Conservation (phyloP, 2,797 vertebrate species). For the Trachops cirrhosus region DNA sequence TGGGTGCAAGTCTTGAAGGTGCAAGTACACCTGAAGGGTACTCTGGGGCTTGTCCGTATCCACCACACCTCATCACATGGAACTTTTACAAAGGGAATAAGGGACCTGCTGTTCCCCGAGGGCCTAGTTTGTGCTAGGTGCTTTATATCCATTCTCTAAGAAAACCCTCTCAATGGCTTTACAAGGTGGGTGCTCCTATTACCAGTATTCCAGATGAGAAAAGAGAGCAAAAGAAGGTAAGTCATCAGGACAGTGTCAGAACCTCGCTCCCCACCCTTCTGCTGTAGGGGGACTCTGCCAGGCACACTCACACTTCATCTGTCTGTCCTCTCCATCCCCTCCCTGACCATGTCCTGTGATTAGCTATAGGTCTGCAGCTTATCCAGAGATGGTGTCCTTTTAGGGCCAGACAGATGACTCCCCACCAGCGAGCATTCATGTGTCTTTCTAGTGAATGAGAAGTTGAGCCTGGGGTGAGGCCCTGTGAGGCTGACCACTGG, state of each 20-base stretch:
- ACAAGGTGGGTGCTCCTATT: too few relatives aligned
- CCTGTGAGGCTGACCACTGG: rapidly evolving
- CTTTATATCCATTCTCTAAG: not conserved
- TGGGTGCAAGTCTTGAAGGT: not conserved
- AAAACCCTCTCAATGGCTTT: not conserved
- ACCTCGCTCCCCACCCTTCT: not conserved
- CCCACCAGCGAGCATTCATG: not conserved
- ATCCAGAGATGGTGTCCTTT: not conserved
- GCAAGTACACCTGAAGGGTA: not conserved
- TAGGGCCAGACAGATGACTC: not conserved
- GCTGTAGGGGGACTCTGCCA: not conserved
- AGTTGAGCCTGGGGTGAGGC: not conserved
- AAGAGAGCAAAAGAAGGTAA: not conserved
- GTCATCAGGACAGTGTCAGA: not conserved
- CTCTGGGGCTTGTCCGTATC: too few relatives aligned
- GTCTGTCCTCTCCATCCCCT: not conserved
- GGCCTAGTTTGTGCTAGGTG: too few relatives aligned
- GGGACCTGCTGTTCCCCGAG: not conserved
- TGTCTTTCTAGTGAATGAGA: not conserved
- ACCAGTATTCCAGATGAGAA: not conserved
- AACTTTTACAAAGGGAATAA: not conserved
- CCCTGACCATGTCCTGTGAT: not conserved
- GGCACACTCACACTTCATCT: not conserved
- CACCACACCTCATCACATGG: not conserved
- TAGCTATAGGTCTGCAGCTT: not conserved